Percentiles rank a stretch among this genome's conserved stretches.
Evolutionary conservation across 2,113 vertebrate genomes (phyloP).

Genomic region (Galbula dea): DNA sequence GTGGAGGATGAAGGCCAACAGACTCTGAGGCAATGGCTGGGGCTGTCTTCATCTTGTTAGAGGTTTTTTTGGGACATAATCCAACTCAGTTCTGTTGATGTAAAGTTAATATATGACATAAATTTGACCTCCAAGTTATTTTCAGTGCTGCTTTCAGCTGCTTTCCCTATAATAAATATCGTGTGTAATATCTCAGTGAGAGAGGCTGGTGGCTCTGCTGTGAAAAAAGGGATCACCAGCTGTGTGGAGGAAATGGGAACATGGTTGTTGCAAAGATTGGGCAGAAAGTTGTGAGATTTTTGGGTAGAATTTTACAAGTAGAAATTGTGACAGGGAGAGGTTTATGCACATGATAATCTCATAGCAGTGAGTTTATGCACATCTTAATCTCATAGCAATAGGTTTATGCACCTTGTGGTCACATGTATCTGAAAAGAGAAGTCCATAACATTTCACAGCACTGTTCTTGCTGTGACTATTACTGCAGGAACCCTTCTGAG

Average conservation of each 20-base stretch:
- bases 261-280: background rate
- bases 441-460: fast-evolving
- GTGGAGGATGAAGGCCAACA: fast-evolving
- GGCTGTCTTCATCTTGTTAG: background rate
- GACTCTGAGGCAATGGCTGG: fast-evolving
- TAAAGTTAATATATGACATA: background rate
- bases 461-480: background rate
- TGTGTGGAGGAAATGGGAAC: background rate
- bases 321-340: background rate
- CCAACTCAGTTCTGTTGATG: fast-evolving
- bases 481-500: background rate
- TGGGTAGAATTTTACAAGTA: background rate
- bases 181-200: background rate
- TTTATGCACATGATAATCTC: no score
- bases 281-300: background rate
- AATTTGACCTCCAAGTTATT: background rate
- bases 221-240: background rate
- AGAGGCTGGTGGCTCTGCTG: background rate
- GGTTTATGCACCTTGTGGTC: background rate
- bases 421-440: background rate
- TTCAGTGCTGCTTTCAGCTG: background rate
- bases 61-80: no score
- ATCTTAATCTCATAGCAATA: no score
- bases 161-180: background rate
- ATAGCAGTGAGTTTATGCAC: no score